Evolutionary conservation across 1,140 invertebrate genomes (phyloP), one percentile per base, ranked within the genome.

Genomic region (Ceratosolen solmsi): DNA sequence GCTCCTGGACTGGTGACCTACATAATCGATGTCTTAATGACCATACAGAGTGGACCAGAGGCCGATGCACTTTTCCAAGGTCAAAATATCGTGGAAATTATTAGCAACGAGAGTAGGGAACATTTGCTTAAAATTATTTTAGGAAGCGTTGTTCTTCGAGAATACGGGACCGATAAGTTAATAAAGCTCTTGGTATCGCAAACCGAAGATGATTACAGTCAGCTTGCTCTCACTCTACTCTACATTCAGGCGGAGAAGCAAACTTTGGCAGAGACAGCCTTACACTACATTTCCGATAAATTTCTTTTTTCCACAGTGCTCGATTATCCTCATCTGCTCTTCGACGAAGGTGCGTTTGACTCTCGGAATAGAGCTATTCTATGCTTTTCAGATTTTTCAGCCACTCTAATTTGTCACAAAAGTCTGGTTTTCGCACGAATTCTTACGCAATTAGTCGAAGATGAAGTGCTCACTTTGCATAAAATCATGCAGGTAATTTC

Each of bases 151-250:
- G 89, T 93, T 36, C 74, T 94, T 5, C 86, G 93, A 20, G 93
- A 94, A 80, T 94, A 93, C 79, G 92, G 92, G 0, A 93, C 93
- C 0, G 93, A 94, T 72, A 93, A 93, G 82, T 84, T 93, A 38
- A 93, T 94, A 9, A 89, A 91, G 73, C 87, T 93, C 49, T 83
- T 93, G 30, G 85, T 77, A 0, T 85, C 82, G 1, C 84, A 86
- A 8, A 76, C 84, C 27, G 84, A 85, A 11, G 88, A 90, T 41
- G 88, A 92, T 56, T 77, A 84, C 2, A 85, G 87, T 38, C 88
- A 89, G 78, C 85, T 94, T 38, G 92, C 92, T 3, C 84, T 94
- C 0, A 86, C 90, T 4, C 80, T 94, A 9, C 84, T 94, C 4
- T 93, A 93, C 70, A 91, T 93, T 17, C 92, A 94, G 78, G 92